Evolutionary conservation across 2,888 invertebrate genomes (phyloP).

Genomic region (Thyatira batis): DNA sequence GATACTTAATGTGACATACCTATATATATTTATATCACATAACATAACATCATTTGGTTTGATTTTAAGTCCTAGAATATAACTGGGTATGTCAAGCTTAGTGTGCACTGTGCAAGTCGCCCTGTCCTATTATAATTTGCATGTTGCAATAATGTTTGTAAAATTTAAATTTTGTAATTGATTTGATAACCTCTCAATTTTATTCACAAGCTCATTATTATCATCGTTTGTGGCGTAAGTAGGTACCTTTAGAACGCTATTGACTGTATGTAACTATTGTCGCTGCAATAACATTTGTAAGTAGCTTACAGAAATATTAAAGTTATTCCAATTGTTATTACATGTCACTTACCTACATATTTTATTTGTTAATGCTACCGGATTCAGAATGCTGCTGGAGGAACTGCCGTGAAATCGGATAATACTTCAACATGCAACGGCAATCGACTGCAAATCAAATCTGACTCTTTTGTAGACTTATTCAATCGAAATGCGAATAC

Average conservation of each 20-base stretch:
- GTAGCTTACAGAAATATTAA: background rate
- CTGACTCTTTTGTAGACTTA: slow-evolving; percentile 56
- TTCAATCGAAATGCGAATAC: slow-evolving; percentile 45
- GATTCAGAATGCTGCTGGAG: slow-evolving; percentile 40
- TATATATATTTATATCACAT: too few species aligned
- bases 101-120: too few species aligned
- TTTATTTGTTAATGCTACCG: slow-evolving; percentile 42
- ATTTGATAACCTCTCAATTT: too few species aligned
- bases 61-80: too few species aligned
- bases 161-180: too few species aligned
- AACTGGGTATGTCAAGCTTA: too few species aligned
- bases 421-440: slow-evolving; percentile 45
- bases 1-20: too few species aligned
- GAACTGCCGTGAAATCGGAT: slow-evolving; percentile 35
- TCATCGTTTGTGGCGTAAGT: background rate
- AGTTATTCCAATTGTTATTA: background rate
- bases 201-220: too few species aligned
- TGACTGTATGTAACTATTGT: background rate
- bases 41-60: too few species aligned
- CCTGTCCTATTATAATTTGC: too few species aligned
- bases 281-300: background rate
- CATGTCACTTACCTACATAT: background rate
- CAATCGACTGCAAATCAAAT: slow-evolving; percentile 39
- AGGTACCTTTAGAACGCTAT: background rate
- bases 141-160: too few species aligned